These are phyloP conservation scores for Epistrophe grossulariae DNA, from an alignment of 2,888 invertebrate genomes.

Conservation along the genomic window DNA sequence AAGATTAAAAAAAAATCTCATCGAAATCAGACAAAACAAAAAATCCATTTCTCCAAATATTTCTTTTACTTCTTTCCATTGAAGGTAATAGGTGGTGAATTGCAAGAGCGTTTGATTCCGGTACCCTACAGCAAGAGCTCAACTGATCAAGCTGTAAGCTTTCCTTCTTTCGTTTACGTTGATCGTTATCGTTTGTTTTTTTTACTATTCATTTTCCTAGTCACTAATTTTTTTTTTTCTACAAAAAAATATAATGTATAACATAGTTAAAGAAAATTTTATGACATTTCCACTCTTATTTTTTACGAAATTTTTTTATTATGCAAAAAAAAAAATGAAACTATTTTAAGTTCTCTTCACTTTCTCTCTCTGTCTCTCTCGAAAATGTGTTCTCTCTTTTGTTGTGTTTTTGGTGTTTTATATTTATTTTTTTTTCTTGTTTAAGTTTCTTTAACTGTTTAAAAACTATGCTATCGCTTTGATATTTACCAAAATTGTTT, in stretches of 20 bases:
- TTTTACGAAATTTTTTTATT: constrained; percentile 13
- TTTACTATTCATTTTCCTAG: constrained; percentile 77
- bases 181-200: constrained; percentile 78
- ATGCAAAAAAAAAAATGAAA: not conserved
- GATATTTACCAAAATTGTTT: not conserved
- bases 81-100: constrained; percentile 99
- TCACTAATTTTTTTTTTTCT: constrained; percentile 45
- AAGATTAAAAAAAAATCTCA: constrained; percentile 67
- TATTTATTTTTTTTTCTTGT: not conserved
- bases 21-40: constrained; percentile 71
- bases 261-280: constrained; percentile 43
- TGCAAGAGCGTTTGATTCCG: constrained; percentile 99
- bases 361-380: not conserved
- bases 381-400: not conserved
- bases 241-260: constrained; percentile 48
- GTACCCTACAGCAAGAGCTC: constrained; percentile 99
- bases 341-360: constrained; percentile 3
- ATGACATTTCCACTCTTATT: constrained; percentile 13
- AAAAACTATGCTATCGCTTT: constrained; percentile 11
- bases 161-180: constrained; percentile 80
- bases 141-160: constrained; percentile 99
- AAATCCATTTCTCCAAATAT: constrained; percentile 79
- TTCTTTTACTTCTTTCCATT: constrained; percentile 89
- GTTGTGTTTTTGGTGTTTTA: constrained; percentile 30
- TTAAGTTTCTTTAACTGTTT: not conserved